Evolutionary conservation across 1,140 invertebrate genomes (phyloP), one percentile per base, ranked within the genome.

Genomic region (Eumaeus atala): DNA sequence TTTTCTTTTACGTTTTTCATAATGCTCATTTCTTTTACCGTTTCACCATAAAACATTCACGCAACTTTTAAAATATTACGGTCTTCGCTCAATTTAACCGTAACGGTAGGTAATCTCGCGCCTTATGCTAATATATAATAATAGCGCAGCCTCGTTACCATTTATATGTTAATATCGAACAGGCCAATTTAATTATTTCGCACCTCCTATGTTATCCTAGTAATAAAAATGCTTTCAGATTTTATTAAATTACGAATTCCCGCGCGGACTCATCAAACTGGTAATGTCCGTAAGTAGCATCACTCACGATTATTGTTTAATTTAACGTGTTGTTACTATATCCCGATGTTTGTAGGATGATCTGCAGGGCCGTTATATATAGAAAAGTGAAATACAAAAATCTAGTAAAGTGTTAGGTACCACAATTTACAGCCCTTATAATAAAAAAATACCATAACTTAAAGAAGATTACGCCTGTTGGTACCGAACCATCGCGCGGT

Each of bases 81-180:
- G 52, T 59, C 66, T 69, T 57, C 57, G 59, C 59, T 65, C 64
- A 68, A 72, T 72, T 72, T 65, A 70, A 59, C 55, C 40, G 34
- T 48, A 44, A 56, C 58, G 59, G 66, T 62, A 66, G 61, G 59
- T 61, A 69, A n/a, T 65, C 64, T 59, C 54, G 59, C 50, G 35
- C 51, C 44, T 33, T 47, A 56, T 38, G 48, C 51, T 58, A 51
- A 58, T 44, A 44, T 16, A 44, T 44, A 44, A 14, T 14, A 44
- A 44, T 44, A 44, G 14, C 12, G 40, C 40, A 8, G 12, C 40
- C 40, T 44, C 40, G 12, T 44, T 16, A 44, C 40, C 40, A 44
- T 44, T 44, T 44, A 44, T 44, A 44, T 44, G 40, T 44, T 44
- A 44, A 44, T 44, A 14, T 16, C 21, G 21, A 17, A 44, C 9